These are phyloP conservation scores for Buphagus erythrorhynchus DNA, from an alignment of 2,797 vertebrate genomes.

Conservation along the genomic window DNA sequence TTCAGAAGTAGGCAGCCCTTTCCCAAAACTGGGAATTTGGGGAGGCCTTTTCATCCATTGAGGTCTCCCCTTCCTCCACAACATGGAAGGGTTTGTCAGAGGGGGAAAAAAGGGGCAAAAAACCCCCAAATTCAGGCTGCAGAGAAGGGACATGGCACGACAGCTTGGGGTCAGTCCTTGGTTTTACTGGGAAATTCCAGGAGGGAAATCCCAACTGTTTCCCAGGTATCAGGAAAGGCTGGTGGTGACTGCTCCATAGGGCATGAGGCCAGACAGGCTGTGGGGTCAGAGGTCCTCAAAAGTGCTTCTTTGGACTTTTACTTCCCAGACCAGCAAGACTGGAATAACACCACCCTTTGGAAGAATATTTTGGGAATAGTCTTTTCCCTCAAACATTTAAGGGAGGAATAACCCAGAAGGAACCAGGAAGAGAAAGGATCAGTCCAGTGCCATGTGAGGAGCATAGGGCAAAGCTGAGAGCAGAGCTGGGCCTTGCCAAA, in stretches of 20 bases:
- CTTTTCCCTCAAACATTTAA: not conserved
- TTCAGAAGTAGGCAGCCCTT: not conserved
- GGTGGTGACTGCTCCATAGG: not conserved
- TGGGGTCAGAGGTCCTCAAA: not conserved
- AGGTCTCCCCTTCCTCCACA: not conserved
- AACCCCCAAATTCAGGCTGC: not conserved
- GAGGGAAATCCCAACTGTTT: not conserved
- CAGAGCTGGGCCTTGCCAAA: not conserved
- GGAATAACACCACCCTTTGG: not conserved
- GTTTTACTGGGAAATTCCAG: not conserved
- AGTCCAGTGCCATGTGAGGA: not conserved
- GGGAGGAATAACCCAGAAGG: not conserved
- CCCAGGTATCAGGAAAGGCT: not conserved
- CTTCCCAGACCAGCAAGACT: not conserved
- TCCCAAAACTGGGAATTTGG: not conserved
- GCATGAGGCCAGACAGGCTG: not conserved
- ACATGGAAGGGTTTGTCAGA: not conserved
- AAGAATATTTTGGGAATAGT: not conserved
- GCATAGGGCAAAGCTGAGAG: no score
- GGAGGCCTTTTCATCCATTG: not conserved
- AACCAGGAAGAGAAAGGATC: not conserved
- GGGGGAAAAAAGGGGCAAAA: not conserved
- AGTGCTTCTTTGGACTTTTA: not conserved
- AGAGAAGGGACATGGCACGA: rapidly evolving
- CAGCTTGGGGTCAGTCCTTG: rapidly evolving